Conservation (phyloP, 2,797 vertebrate genomes). For the Aeoliscus strigatus region DNA sequence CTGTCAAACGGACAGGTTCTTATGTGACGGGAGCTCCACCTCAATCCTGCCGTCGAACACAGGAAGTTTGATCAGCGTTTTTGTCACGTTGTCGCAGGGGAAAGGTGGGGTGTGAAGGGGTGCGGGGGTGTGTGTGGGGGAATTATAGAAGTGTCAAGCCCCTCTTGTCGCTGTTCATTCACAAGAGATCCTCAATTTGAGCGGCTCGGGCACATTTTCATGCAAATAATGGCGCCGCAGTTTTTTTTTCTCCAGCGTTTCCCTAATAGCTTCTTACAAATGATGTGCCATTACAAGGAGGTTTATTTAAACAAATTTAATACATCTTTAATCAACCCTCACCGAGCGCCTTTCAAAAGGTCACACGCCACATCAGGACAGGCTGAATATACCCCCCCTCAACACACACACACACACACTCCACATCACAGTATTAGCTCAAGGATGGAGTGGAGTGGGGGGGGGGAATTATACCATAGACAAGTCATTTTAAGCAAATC, state of each 20-base stretch:
- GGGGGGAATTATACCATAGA: slow-evolving; percentile 93
- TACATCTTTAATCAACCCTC: slow-evolving; percentile 99
- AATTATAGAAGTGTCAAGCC: slow-evolving; percentile 88
- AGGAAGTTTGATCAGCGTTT: slow-evolving; percentile 76
- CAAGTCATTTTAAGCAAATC: slow-evolving; percentile 98
- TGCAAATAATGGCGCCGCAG: slow-evolving; percentile 90
- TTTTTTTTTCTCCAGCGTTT: slow-evolving; percentile 79
- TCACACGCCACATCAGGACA: slow-evolving; percentile 98
- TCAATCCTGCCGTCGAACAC: slow-evolving; percentile 31
- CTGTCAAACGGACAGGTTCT: slow-evolving; percentile 45
- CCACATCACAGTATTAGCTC: slow-evolving; percentile 88
- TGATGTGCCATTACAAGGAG: slow-evolving; percentile 99
- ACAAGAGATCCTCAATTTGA: slow-evolving; percentile 85
- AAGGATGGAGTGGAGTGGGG: slow-evolving; percentile 84
- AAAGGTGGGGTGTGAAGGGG: not conserved
- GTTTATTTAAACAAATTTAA: slow-evolving; percentile 99
- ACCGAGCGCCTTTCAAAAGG: slow-evolving; percentile 94
- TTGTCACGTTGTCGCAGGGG: slow-evolving; percentile 49
- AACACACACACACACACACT: slow-evolving; percentile 51
- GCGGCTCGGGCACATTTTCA: slow-evolving; percentile 84
- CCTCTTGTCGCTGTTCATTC: slow-evolving; percentile 81
- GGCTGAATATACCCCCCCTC: slow-evolving; percentile 38
- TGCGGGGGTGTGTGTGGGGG: slow-evolving; percentile 42
- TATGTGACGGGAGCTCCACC: slow-evolving; percentile 53
- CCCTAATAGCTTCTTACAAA: slow-evolving; percentile 99